Conservation (phyloP, 2,113 vertebrate genomes). For the Furnarius figulus region DNA sequence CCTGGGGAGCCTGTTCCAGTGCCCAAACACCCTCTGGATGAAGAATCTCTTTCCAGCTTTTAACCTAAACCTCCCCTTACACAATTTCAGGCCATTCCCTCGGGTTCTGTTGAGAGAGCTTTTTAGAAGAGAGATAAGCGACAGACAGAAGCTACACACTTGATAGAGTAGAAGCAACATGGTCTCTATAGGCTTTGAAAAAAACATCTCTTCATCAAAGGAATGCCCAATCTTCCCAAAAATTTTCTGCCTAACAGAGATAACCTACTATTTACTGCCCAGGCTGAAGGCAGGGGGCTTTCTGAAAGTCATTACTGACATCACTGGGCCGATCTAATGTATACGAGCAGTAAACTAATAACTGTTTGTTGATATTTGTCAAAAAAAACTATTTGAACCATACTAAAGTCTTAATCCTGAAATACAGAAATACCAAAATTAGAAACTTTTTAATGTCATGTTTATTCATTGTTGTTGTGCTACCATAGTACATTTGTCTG, state of each 20-base stretch:
- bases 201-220: neutral
- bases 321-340: fast-evolving
- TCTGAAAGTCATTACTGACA: neutral
- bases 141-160: neutral
- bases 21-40: neutral
- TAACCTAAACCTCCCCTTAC: neutral
- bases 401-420: neutral
- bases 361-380: neutral
- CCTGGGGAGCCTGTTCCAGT: neutral
- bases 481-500: slow-evolving; percentile 32
- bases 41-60: neutral
- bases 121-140: neutral
- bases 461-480: slow-evolving; percentile 48
- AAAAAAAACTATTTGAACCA: neutral
- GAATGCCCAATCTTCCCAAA: neutral
- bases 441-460: neutral
- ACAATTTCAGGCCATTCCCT: neutral
- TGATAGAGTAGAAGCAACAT: neutral
- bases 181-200: neutral
- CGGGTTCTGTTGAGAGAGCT: neutral
- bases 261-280: neutral
- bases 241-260: neutral
- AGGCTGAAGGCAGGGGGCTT: neutral
- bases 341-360: neutral
- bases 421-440: neutral